phyloP scores from a whole-genome alignment of 2,888 invertebrate genomes.

The Lycocerus yunnanus region DNA sequence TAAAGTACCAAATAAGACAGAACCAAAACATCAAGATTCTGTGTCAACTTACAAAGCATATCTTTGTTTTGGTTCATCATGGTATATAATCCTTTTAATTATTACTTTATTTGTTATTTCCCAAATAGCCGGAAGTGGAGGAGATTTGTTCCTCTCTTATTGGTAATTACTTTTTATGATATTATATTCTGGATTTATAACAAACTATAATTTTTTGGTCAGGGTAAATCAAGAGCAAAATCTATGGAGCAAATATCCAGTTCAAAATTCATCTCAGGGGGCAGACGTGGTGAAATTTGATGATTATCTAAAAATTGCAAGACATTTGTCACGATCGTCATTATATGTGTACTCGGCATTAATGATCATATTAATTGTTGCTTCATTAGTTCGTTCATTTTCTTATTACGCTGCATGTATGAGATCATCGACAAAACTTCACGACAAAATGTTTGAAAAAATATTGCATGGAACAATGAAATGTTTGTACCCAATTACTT shows the following conservation, averaged over 20 bases:
- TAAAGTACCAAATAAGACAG: constrained; percentile 57
- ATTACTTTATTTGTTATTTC: constrained; percentile 66
- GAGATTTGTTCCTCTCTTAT: constrained; percentile 78
- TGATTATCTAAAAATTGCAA: neutral
- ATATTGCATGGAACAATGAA: constrained; percentile 81
- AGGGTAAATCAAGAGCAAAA: constrained; percentile 29
- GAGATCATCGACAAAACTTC: constrained; percentile 61
- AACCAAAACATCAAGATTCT: constrained; percentile 67
- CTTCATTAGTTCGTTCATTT: neutral
- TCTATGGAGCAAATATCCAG: neutral
- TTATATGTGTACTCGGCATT: constrained; percentile 53
- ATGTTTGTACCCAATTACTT: constrained; percentile 88
- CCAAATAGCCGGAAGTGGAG: constrained; percentile 72
- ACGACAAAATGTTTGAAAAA: constrained; percentile 81
- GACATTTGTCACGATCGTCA: neutral
- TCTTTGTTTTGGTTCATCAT: constrained; percentile 72
- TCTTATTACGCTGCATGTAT: neutral
- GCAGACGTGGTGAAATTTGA: neutral
- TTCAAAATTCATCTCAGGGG: neutral
- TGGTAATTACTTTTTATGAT: constrained; percentile 61
- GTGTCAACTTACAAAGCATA: constrained; percentile 68
- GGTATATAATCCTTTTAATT: constrained; percentile 63
- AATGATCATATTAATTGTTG: neutral
- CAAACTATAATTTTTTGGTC: neutral
- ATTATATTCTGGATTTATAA: neutral